Evolutionary conservation across 2,888 invertebrate genomes (phyloP), one percentile per base, ranked within the genome.

Genomic region (Deilephila porcellus): DNA sequence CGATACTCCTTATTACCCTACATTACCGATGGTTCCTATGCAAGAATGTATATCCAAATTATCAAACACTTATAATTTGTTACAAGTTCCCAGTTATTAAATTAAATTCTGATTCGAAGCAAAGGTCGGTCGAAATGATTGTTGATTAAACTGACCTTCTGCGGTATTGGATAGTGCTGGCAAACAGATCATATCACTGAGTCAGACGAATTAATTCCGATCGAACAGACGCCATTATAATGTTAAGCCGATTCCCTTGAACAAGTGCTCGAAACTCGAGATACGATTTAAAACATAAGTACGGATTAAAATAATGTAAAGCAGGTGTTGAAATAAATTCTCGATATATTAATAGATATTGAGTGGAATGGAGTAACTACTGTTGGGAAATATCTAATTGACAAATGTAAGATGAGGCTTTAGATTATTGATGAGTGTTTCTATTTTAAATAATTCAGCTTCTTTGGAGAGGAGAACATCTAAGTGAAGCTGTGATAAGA

Each of bases 171-270:
- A 64, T 11, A 52, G 25, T 25, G 25, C 67, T 67, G 17, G 62
- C 34, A 63, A 67, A 52, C 45, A 67, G 67, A 67, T 67, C 56
- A 32, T 71, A 71, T 59, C 71, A 59, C 56, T 56, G 56, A 56
- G 56, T 56, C 56, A 56, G 56, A 56, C 56, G 11, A 29, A 71
- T 59, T 70, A 70, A 71, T 71, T 34, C 71, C 32, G 29, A 71
- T 59, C 25, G 34, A 71, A 56, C 59, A 71, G 53, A 20, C 1
- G 52, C 19, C 56, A 71, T 29, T 70, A 70, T 45, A n/a, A n/a
- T 6, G 56, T 0, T 60, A 52, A 52, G 67, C 52, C 25, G 67
- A 67, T 67, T 52, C 37, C 63, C 63, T 67, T 67, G 67, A 17
- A 17, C 37, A 56, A 56, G 20, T 14, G 45, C 45, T 67, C 64